phyloP scores from a whole-genome alignment of 2,888 invertebrate genomes.

The Cantharis nigra region DNA sequence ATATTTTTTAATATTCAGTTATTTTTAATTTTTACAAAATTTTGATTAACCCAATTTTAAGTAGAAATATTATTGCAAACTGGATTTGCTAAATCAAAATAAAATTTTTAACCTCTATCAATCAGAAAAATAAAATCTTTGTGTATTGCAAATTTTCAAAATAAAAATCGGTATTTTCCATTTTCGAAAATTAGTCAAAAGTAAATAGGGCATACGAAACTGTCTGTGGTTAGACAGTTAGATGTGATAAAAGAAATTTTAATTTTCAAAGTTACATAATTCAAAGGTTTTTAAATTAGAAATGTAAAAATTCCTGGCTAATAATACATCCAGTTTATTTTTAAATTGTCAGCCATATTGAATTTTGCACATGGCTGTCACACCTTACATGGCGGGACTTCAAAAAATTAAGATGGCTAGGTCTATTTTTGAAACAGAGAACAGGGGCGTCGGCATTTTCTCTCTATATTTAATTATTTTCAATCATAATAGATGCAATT shows the following conservation, averaged over 20 bases:
- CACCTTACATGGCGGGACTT: slow-evolving; percentile 46
- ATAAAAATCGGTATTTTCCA: neutral
- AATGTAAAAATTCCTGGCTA: slow-evolving; percentile 9
- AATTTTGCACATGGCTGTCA: slow-evolving; percentile 38
- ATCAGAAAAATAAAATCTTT: neutral
- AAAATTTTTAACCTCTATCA: neutral
- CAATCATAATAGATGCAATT: neutral
- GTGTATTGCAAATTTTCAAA: neutral
- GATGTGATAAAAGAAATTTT: neutral
- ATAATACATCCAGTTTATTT: slow-evolving; percentile 24
- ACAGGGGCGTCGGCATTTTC: slow-evolving; percentile 30
- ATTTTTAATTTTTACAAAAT: neutral
- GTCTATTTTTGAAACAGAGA: slow-evolving; percentile 39
- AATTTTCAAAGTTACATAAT: neutral
- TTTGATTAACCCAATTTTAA: neutral
- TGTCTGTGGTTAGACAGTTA: neutral
- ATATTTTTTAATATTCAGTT: neutral
- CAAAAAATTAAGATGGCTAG: slow-evolving; percentile 35
- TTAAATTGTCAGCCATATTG: slow-evolving; percentile 39
- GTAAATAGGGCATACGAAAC: neutral
- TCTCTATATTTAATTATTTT: slow-evolving; percentile 12
- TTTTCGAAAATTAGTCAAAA: neutral
- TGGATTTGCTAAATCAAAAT: neutral
- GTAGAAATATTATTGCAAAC: neutral
- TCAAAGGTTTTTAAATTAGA: neutral